Evolutionary conservation across 1,140 invertebrate genomes (phyloP).

Genomic region (Zaprionus gabonicus): DNA sequence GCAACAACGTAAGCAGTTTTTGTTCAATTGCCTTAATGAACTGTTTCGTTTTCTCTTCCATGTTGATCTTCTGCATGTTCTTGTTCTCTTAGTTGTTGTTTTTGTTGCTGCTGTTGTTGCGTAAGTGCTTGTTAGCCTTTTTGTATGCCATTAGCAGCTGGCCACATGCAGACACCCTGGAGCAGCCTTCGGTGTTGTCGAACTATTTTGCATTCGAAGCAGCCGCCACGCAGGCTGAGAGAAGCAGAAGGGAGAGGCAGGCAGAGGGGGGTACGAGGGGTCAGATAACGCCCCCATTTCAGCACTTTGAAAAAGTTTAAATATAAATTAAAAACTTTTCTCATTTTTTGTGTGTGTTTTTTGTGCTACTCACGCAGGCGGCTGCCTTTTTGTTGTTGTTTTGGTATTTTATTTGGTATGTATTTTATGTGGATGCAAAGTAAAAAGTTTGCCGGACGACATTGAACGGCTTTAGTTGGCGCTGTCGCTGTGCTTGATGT

Average conservation of each 20-base stretch:
- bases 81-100: not conserved
- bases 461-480: slow-evolving; percentile 49
- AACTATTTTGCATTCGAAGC: slow-evolving; percentile 75
- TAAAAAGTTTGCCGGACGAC: slow-evolving; percentile 76
- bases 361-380: slow-evolving; percentile 10
- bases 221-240: slow-evolving; percentile 23
- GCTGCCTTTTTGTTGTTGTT: slow-evolving; percentile 8
- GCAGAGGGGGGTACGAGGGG: slow-evolving; percentile 31
- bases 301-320: slow-evolving; percentile 80
- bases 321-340: slow-evolving; percentile 81
- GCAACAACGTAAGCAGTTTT: slow-evolving; percentile 29
- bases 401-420: slow-evolving; percentile 66
- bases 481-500: slow-evolving; percentile 2
- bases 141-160: slow-evolving; percentile 48
- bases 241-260: not conserved
- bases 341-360: slow-evolving; percentile 58
- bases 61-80: slow-evolving; percentile 34
- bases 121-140: slow-evolving; percentile 62
- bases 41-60: not conserved
- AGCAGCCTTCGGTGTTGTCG: slow-evolving; percentile 49
- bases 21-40: slow-evolving; percentile 43
- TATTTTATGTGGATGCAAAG: slow-evolving; percentile 80
- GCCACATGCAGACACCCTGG: slow-evolving; percentile 46
- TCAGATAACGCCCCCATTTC: slow-evolving; percentile 72
- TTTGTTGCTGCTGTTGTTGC: slow-evolving; percentile 5